Evolutionary conservation across 2,797 vertebrate genomes (phyloP).

Genomic region (Sebastes glaucus): DNA sequence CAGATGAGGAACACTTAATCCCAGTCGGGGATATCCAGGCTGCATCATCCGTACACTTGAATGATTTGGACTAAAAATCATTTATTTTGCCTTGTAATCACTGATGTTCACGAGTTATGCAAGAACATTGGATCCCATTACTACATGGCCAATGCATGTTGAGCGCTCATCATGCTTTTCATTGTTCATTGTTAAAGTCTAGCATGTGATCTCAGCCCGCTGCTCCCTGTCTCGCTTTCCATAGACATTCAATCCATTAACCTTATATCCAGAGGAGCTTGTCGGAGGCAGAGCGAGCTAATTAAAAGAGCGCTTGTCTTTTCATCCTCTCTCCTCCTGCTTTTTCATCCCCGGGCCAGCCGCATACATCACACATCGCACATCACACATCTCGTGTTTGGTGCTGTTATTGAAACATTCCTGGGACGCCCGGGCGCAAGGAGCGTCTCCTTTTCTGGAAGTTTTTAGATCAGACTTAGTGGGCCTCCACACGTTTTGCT

Average conservation of each 20-base stretch:
- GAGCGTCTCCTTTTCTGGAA: slow-evolving; percentile 85
- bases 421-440: slow-evolving; percentile 45
- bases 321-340: not conserved
- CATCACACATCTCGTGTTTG: slow-evolving; percentile 60
- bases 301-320: slow-evolving; percentile 43
- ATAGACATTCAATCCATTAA: slow-evolving; percentile 37
- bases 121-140: not conserved
- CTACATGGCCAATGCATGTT: not conserved
- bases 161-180: not conserved
- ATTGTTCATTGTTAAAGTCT: slow-evolving; percentile 6
- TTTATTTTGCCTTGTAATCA: not conserved
- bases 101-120: not conserved
- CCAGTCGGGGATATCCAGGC: not conserved
- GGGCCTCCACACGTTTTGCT: slow-evolving; percentile 52
- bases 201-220: not conserved
- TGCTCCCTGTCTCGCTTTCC: not conserved
- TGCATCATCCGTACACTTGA: not conserved
- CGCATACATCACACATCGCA: slow-evolving; percentile 47
- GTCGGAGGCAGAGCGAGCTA: slow-evolving; percentile 27
- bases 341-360: slow-evolving; percentile 4
- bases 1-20: slow-evolving; percentile 37
- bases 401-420: slow-evolving; percentile 75
- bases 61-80: not conserved
- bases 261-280: slow-evolving; percentile 25
- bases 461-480: slow-evolving; percentile 61